Conservation (phyloP, 2,888 invertebrate species). For the Dermolepida albohirtum region DNA sequence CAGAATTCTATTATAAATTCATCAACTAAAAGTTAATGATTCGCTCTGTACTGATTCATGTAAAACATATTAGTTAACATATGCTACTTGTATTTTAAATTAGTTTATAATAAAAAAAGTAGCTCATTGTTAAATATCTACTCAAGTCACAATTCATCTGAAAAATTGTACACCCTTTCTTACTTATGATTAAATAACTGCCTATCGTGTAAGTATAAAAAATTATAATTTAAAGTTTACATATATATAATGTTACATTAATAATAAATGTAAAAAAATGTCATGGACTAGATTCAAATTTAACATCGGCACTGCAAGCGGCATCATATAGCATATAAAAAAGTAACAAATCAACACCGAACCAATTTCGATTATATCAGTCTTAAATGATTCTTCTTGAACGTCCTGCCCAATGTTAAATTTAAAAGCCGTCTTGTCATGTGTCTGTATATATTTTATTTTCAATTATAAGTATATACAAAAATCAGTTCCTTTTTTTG, state of each 20-base stretch:
- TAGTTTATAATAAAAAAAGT: too few species aligned
- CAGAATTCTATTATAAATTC: too few species aligned
- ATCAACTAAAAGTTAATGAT: too few species aligned
- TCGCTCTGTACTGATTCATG: too few species aligned
- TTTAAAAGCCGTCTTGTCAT: constrained; percentile 24
- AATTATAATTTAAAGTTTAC: constrained; percentile 34
- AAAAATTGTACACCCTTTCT: constrained; percentile 21
- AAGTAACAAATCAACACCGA: constrained; percentile 16
- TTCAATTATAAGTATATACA: constrained; percentile 34
- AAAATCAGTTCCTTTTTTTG: constrained; percentile 24
- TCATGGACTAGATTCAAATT: constrained; percentile 30
- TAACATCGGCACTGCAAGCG: constrained; percentile 28
- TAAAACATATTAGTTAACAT: too few species aligned
- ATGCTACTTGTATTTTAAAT: too few species aligned
- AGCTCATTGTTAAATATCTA: not conserved
- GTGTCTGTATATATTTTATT: constrained; percentile 18
- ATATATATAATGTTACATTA: constrained; percentile 22
- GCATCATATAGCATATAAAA: constrained; percentile 19
- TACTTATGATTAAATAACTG: constrained; percentile 25
- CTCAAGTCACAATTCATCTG: constrained; percentile 12
- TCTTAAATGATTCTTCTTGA: constrained; percentile 22
- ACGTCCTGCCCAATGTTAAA: constrained; percentile 34
- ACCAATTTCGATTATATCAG: constrained; percentile 11
- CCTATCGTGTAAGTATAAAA: constrained; percentile 29
- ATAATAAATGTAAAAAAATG: constrained; percentile 27